Evolutionary conservation across 2,113 vertebrate species (phyloP).

Genomic region (Channa maculata): DNA sequence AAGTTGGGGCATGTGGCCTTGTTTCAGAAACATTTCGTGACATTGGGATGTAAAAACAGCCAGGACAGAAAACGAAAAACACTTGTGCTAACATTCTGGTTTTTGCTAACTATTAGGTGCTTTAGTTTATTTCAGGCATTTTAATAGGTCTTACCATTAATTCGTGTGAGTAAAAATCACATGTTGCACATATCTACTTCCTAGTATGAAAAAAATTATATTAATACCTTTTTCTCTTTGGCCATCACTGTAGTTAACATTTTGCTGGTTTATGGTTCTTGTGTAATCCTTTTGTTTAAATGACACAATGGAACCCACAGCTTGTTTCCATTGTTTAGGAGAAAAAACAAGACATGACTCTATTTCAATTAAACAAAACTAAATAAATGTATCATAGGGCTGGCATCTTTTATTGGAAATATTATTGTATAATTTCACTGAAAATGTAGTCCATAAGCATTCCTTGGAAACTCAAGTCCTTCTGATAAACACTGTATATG

Average conservation of each 20-base stretch:
- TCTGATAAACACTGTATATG: slow-evolving; percentile 11
- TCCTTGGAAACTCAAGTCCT: background rate
- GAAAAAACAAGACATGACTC: slow-evolving; percentile 15
- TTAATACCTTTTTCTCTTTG: background rate
- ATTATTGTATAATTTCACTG: slow-evolving; percentile 13
- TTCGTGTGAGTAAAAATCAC: background rate
- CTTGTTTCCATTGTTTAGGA: slow-evolving; percentile 42
- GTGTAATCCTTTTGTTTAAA: slow-evolving; percentile 17
- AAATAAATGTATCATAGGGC: slow-evolving; percentile 4
- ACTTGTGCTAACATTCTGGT: slow-evolving; percentile 10
- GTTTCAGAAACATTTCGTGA: slow-evolving; percentile 63
- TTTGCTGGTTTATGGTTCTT: slow-evolving; percentile 1
- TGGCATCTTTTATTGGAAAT: slow-evolving; percentile 36
- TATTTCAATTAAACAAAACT: slow-evolving; percentile 8
- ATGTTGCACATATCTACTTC: too few species aligned
- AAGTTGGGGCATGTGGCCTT: slow-evolving; percentile 25
- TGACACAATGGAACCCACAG: background rate
- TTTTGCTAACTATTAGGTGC: background rate
- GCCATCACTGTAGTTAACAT: background rate
- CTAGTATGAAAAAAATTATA: background rate
- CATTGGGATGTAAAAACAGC: slow-evolving; percentile 40
- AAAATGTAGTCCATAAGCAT: slow-evolving; percentile 22
- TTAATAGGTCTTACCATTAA: background rate
- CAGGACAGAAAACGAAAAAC: slow-evolving; percentile 43
- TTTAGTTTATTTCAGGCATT: slow-evolving; percentile 18